Percentiles rank a stretch among this genome's conserved stretches.
phyloP scores from a whole-genome alignment of 2,113 vertebrate species.

The Antechinus stuartii region DNA sequence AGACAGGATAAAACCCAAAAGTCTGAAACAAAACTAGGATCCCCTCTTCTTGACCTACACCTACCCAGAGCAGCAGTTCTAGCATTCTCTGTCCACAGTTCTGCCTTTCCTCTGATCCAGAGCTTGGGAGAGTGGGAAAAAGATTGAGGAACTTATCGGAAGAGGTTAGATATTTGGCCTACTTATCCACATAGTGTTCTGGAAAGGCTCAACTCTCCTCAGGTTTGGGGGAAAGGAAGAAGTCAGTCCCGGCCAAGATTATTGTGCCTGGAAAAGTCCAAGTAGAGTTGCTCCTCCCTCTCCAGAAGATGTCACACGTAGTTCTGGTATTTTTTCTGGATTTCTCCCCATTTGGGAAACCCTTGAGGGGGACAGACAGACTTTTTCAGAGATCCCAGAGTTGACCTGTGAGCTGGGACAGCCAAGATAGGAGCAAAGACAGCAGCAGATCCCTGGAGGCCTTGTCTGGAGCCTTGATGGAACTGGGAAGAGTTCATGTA shows the following conservation, averaged over 20 bases:
- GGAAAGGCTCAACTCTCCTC: constrained; percentile 36
- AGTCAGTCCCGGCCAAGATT: not conserved
- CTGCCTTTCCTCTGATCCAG: not conserved
- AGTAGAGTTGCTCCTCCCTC: not conserved
- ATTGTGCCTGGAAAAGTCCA: not conserved
- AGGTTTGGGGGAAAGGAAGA: constrained; percentile 37
- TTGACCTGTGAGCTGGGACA: not conserved
- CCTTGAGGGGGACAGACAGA: not conserved
- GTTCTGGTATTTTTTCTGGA: not conserved
- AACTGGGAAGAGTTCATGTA: not conserved
- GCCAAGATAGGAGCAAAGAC: not conserved
- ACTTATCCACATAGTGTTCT: constrained; percentile 34
- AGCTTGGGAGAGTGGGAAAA: not conserved
- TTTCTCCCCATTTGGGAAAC: not conserved
- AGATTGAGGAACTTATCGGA: not conserved
- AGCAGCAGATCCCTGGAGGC: not conserved
- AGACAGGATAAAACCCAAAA: not conserved
- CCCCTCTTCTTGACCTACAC: not conserved
- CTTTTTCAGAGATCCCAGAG: not conserved
- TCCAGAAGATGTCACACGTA: not conserved
- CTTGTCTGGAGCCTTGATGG: not conserved
- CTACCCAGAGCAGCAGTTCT: not conserved
- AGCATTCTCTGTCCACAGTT: not conserved
- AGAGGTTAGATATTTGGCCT: constrained; percentile 38
- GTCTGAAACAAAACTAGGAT: not conserved